Conservation (phyloP, 1,140 invertebrate species). For the Centruroides vittatus region DNA sequence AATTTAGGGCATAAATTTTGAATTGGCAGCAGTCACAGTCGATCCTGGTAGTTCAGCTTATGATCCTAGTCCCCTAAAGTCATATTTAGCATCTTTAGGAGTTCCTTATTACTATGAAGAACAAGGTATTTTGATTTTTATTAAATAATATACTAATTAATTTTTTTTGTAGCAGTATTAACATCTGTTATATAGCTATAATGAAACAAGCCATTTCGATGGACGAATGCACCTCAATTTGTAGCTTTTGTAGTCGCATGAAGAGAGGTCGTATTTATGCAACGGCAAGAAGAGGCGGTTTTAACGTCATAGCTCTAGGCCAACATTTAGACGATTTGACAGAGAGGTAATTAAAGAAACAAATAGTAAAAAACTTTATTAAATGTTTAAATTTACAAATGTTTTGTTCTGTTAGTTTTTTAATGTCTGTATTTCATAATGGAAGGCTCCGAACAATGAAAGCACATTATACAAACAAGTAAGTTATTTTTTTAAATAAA, state of each 20-base stretch:
- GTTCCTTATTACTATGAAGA: constrained; percentile 59
- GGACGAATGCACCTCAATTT: constrained; percentile 39
- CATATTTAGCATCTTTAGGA: constrained; percentile 47
- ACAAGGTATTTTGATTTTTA: constrained; percentile 26
- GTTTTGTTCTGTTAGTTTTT: constrained; percentile 38
- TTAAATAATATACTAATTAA: no score
- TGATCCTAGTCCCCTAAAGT: constrained; percentile 48
- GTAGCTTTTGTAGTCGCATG: constrained; percentile 51
- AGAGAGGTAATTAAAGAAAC: constrained; percentile 34
- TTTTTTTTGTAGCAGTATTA: neutral
- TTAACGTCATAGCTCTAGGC: constrained; percentile 70
- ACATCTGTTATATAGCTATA: constrained; percentile 30
- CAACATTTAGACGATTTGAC: constrained; percentile 76
- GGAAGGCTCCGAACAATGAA: constrained; percentile 65
- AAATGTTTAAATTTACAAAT: neutral
- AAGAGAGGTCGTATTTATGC: constrained; percentile 57
- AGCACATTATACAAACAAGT: constrained; percentile 52
- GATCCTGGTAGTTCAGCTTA: constrained; percentile 45
- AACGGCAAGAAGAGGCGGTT: constrained; percentile 54
- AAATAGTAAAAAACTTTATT: neutral
- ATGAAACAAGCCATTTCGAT: constrained; percentile 32
- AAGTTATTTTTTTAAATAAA: constrained; percentile 17
- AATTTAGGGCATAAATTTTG: constrained; percentile 51
- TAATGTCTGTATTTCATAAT: constrained; percentile 67
- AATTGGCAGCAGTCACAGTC: constrained; percentile 57